A percentile compares a stretch with the other conserved stretches of the same genome.
phyloP scores from a whole-genome alignment of 2,113 vertebrate genomes.

The Ellobius talpinus region DNA sequence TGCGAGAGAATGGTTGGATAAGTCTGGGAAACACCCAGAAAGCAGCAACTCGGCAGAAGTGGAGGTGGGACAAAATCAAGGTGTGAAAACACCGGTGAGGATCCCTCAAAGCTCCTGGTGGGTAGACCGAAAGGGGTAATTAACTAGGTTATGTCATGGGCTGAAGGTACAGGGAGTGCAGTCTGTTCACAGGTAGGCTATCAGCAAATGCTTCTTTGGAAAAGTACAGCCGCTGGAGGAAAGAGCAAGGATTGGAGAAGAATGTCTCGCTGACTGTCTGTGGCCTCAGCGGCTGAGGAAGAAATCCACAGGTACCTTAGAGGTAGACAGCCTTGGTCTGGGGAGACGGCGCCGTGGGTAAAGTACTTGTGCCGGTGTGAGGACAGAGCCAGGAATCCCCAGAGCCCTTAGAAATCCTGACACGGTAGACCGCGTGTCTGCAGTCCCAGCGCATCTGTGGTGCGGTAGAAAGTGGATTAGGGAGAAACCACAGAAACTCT shows the following conservation, averaged over 20 bases:
- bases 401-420: neutral
- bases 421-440: neutral
- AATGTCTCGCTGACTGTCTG: neutral
- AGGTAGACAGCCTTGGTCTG: neutral
- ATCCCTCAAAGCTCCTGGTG: neutral
- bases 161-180: neutral
- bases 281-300: neutral
- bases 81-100: neutral
- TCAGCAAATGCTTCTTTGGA: neutral
- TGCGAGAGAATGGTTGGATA: neutral
- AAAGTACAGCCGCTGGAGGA: neutral
- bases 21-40: neutral
- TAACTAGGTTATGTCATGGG: neutral
- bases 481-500: neutral
- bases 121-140: neutral
- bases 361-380: too few species aligned
- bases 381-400: neutral
- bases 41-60: neutral
- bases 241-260: neutral
- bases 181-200: neutral
- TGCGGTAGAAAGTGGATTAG: neutral
- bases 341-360: neutral
- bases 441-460: neutral
- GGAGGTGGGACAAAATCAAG: neutral
- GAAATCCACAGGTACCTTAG: neutral